A percentile compares a stretch with the other conserved stretches of the same genome.
Conservation (phyloP, 2,797 vertebrate genomes). For the Lepidocolaptes lacrymiger region DNA sequence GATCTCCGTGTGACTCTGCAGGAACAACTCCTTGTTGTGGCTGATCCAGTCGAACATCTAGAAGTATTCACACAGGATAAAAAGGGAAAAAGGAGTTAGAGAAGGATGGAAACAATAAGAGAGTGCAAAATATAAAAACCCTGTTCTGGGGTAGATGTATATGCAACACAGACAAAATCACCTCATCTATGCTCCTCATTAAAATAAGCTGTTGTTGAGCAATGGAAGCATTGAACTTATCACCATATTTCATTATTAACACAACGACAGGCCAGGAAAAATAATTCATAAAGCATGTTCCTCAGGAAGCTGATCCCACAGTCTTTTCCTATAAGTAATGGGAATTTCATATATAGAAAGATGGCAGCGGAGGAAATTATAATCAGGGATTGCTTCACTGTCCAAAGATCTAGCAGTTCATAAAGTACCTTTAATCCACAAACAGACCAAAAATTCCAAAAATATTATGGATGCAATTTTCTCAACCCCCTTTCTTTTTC, state of each 20-base stretch:
- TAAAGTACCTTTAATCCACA: background rate
- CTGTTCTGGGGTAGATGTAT: background rate
- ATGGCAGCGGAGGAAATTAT: background rate
- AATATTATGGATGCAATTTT: background rate
- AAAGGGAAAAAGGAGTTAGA: background rate
- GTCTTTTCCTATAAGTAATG: background rate
- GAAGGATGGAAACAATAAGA: background rate
- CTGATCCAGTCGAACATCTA: slow-evolving; percentile 99
- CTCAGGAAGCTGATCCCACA: background rate
- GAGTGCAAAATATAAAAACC: background rate
- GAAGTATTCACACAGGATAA: background rate
- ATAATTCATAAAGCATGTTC: background rate
- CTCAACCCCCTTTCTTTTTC: background rate
- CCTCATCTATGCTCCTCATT: background rate
- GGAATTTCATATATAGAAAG: background rate
- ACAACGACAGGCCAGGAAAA: background rate
- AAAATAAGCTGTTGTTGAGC: background rate
- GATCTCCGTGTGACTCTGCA: slow-evolving; percentile 97
- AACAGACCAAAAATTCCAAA: background rate
- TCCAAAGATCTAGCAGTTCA: background rate
- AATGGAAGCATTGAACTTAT: background rate
- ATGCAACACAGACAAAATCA: background rate
- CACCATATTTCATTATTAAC: background rate
- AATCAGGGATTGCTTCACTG: background rate
- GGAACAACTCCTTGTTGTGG: slow-evolving; percentile 98